Evolutionary conservation across 2,888 invertebrate species (phyloP).

Genomic region (Tanaodytes sp.): DNA sequence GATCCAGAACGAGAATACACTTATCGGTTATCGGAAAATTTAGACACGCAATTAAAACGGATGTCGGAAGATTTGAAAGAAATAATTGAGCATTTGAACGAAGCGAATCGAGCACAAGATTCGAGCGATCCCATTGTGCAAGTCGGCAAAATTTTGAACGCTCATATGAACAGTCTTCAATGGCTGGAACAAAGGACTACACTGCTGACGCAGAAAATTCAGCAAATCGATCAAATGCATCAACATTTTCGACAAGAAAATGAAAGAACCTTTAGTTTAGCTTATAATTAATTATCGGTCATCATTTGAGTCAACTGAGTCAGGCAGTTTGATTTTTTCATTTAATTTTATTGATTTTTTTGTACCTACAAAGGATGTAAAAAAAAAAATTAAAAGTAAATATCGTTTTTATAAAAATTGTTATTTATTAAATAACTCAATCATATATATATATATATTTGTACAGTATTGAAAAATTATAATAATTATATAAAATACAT

Average conservation of each 20-base stretch:
- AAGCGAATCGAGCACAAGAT: conserved; percentile 87
- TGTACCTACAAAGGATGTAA: conserved; percentile 5
- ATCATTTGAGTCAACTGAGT: neutral
- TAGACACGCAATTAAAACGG: conserved; percentile 92
- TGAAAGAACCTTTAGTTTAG: conserved; percentile 79
- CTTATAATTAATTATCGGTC: conserved; percentile 71
- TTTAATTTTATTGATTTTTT: too few species aligned
- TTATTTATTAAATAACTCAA: neutral
- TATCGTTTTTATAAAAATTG: neutral
- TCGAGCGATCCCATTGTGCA: conserved; percentile 91
- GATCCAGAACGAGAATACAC: conserved; percentile 94
- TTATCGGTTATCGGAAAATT: conserved; percentile 89
- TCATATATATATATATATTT: neutral
- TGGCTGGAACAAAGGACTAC: conserved; percentile 93
- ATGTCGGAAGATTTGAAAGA: conserved; percentile 97
- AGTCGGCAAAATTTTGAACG: conserved; percentile 93
- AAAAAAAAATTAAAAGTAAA: neutral
- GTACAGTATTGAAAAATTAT: too few species aligned
- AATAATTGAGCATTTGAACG: conserved; percentile 94
- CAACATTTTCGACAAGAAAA: conserved; percentile 84
- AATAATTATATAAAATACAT: too few species aligned
- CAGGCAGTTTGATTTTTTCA: too few species aligned
- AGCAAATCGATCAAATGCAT: conserved; percentile 86
- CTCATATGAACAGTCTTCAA: conserved; percentile 95
- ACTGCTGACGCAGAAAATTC: conserved; percentile 84